Conservation (phyloP, 1,140 invertebrate species). For the Neoseiulus cucumeris region DNA sequence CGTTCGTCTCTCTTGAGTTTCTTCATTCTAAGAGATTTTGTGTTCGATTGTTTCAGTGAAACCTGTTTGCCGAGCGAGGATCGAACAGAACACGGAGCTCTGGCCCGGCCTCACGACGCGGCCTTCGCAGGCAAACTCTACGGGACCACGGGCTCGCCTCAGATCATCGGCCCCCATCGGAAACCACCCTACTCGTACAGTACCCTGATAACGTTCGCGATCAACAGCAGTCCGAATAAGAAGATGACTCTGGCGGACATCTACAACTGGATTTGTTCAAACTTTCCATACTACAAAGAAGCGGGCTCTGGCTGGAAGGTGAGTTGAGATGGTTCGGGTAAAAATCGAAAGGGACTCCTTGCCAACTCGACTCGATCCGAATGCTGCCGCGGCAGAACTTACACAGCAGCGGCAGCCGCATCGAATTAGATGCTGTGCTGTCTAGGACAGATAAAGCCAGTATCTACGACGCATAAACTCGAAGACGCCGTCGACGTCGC, state of each 20-base stretch:
- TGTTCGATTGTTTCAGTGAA: too few species aligned
- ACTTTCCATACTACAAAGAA: slow-evolving; percentile 40
- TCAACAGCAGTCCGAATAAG: slow-evolving; percentile 40
- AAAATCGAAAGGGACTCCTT: not conserved
- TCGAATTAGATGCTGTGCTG: not conserved
- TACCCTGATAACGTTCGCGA: slow-evolving; percentile 46
- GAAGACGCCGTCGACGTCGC: too few species aligned
- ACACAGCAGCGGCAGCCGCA: not conserved
- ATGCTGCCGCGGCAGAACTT: not conserved
- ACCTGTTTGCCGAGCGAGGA: too few species aligned
- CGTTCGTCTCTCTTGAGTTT: too few species aligned
- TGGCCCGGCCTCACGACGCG: too few species aligned
- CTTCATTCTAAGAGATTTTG: too few species aligned
- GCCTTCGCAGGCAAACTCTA: too few species aligned
- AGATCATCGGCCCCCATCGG: slow-evolving; percentile 14
- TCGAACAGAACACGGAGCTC: too few species aligned
- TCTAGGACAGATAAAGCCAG: not conserved
- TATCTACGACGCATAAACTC: not conserved
- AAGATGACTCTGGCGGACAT: slow-evolving; percentile 35
- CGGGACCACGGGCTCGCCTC: too few species aligned
- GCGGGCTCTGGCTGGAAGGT: slow-evolving; percentile 51
- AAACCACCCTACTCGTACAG: slow-evolving; percentile 44
- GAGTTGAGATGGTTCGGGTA: slow-evolving; percentile 19
- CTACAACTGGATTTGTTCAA: slow-evolving; percentile 33
- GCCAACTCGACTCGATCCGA: not conserved